These are phyloP conservation scores for Pelodytes ibericus DNA, from an alignment of 2,797 vertebrate genomes.

Conservation along the genomic window DNA sequence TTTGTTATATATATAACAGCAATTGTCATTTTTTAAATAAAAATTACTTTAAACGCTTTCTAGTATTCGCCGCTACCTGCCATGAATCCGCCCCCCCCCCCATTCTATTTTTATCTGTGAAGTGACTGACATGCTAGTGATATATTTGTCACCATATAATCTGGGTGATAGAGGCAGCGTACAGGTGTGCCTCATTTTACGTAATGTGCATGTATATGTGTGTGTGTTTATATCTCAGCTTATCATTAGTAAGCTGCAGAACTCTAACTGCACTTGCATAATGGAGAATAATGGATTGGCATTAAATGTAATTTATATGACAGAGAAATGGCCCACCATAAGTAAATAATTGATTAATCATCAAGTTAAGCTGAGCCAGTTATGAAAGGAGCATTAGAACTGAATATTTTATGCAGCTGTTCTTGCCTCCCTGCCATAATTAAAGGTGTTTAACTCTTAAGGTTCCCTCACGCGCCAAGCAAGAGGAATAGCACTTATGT, in stretches of 20 bases:
- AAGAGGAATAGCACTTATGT: neutral
- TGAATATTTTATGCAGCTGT: slow-evolving; percentile 38
- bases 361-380: slow-evolving; percentile 58
- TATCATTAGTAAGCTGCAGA: slow-evolving; percentile 36
- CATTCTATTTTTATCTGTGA: too few species aligned
- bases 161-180: slow-evolving; percentile 5
- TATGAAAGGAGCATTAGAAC: slow-evolving; percentile 52
- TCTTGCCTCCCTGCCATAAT: slow-evolving; percentile 47
- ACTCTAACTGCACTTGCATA: slow-evolving; percentile 57
- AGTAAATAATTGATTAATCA: slow-evolving; percentile 67
- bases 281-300: slow-evolving; percentile 62
- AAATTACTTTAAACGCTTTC: too few species aligned
- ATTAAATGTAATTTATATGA: slow-evolving; percentile 65
- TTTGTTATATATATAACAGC: too few species aligned
- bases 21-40: too few species aligned
- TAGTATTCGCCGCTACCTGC: too few species aligned
- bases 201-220: neutral
- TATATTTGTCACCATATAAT: slow-evolving; percentile 14
- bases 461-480: neutral
- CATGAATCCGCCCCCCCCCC: too few species aligned
- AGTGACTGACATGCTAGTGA: slow-evolving; percentile 11
- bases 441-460: slow-evolving; percentile 44
- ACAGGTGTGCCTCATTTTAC: neutral
- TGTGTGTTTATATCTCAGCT: slow-evolving; percentile 31
- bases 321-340: slow-evolving; percentile 59